Evolutionary conservation across 2,797 vertebrate species (phyloP).

Genomic region (Trematomus bernacchii): DNA sequence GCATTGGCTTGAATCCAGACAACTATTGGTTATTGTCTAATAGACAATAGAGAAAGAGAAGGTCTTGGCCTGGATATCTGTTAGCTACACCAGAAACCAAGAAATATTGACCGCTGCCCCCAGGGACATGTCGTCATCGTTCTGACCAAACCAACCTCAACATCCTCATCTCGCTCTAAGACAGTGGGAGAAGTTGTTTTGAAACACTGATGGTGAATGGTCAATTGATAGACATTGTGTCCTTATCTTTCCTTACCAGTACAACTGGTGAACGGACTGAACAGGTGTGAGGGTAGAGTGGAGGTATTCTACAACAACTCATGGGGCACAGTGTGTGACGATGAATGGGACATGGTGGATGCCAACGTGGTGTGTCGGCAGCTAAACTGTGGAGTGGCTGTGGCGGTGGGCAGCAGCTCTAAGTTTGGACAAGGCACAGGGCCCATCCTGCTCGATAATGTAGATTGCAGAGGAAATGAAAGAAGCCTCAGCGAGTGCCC

Average conservation of each 20-base stretch:
- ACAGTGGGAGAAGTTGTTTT: neutral
- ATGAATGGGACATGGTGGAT: conserved; percentile 97
- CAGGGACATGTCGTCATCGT: too few relatives aligned
- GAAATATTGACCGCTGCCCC: too few relatives aligned
- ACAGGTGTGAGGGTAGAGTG: conserved; percentile 91
- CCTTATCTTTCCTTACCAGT: conserved; percentile 73
- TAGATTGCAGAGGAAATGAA: conserved; percentile 93
- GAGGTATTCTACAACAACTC: conserved; percentile 89
- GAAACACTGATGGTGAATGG: neutral
- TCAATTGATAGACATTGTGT: conserved; percentile 40
- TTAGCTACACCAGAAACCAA: too few relatives aligned
- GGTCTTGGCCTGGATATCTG: too few relatives aligned
- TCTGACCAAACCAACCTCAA: neutral
- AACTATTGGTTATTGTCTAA: too few relatives aligned
- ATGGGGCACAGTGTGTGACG: conserved; percentile 96
- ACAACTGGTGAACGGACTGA: conserved; percentile 90
- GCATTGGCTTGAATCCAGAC: too few relatives aligned
- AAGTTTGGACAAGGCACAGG: conserved; percentile 91
- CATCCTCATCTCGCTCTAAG: neutral
- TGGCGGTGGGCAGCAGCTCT: conserved; percentile 86
- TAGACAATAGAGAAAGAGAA: too few relatives aligned
- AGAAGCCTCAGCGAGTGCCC: conserved; percentile 88
- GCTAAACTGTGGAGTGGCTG: conserved; percentile 90
- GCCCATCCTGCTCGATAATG: conserved; percentile 93
- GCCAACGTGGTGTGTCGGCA: conserved; percentile 95